Percentiles rank a stretch among this genome's conserved stretches.
These are phyloP conservation scores for Forbesichthys papilliferus DNA, from an alignment of 2,113 vertebrate genomes.

Conservation along the genomic window DNA sequence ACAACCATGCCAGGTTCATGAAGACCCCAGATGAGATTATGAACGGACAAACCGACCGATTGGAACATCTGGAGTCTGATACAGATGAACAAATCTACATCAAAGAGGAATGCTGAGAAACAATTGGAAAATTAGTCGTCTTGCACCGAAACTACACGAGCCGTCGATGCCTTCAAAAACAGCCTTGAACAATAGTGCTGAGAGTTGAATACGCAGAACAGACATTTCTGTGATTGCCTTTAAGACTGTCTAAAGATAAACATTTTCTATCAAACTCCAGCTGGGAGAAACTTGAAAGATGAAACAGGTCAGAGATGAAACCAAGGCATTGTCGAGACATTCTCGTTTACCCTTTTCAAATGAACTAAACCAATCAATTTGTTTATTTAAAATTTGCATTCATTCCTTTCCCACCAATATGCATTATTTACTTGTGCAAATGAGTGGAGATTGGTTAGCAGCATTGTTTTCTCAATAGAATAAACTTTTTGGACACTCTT, in stretches of 20 bases:
- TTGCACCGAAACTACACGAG: constrained; percentile 49
- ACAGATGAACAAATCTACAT: constrained; percentile 93
- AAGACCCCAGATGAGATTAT: constrained; percentile 99
- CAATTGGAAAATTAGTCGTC: constrained; percentile 28
- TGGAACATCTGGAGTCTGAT: constrained; percentile 96
- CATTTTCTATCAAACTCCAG: constrained; percentile 27
- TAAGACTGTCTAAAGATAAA: constrained; percentile 21
- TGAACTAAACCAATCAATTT: constrained; percentile 67
- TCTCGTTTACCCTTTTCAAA: constrained; percentile 26
- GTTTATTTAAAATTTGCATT: constrained; percentile 55
- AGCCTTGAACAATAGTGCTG: constrained; percentile 54
- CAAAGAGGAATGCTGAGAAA: constrained; percentile 92
- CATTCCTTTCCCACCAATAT: constrained; percentile 34
- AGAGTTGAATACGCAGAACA: constrained; percentile 17
- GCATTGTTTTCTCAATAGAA: constrained; percentile 63
- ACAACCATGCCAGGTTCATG: constrained; percentile 86
- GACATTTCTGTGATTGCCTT: constrained; percentile 45
- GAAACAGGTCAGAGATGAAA: neutral
- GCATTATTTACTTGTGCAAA: constrained; percentile 66
- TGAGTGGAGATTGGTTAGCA: constrained; percentile 5
- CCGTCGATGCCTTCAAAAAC: constrained; percentile 72
- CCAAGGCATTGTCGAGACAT: constrained; percentile 9
- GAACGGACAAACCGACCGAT: constrained; percentile 92
- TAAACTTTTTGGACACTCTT: constrained; percentile 61
- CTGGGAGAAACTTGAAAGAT: constrained; percentile 11